Conservation (phyloP, 37 sponge, comb jelly and placozoan genomes). For the Spongia lamella region DNA sequence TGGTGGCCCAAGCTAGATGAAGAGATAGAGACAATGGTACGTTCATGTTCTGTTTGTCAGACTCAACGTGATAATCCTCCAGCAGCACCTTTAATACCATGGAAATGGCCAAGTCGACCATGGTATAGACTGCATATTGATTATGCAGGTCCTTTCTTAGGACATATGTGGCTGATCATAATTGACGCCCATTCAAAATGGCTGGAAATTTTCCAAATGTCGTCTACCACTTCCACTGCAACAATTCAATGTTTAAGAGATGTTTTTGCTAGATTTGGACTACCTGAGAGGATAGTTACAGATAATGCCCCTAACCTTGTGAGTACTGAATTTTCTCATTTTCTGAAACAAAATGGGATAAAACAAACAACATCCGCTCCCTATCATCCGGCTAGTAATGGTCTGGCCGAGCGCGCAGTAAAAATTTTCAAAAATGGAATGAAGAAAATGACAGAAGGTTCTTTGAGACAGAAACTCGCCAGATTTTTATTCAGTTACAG, state of each 20-base stretch:
- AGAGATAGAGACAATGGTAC: slow-evolving; percentile 1
- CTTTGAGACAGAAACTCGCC: neutral
- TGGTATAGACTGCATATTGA: neutral
- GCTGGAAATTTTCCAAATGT: neutral
- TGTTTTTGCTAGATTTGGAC: slow-evolving; percentile 13
- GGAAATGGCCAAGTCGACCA: neutral
- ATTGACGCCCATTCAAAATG: slow-evolving; percentile 4
- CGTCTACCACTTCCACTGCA: slow-evolving; percentile 2
- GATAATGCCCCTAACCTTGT: slow-evolving; percentile 22
- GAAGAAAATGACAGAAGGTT: no score
- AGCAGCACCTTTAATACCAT: slow-evolving; percentile 1
- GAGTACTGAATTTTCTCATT: slow-evolving; percentile 20
- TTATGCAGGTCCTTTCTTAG: no score
- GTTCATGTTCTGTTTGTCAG: slow-evolving; percentile 7
- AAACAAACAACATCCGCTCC: slow-evolving; percentile 16
- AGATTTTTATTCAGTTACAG: neutral
- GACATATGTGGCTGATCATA: neutral
- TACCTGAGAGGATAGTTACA: slow-evolving; percentile 10
- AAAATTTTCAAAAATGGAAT: no score
- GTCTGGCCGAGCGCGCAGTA: slow-evolving; percentile 21
- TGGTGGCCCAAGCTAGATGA: slow-evolving; percentile 30
- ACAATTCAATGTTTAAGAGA: slow-evolving; percentile 8
- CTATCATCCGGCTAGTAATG: slow-evolving; percentile 22
- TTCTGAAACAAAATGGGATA: slow-evolving; percentile 16
- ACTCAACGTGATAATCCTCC: neutral